Conservation (phyloP, 2,113 vertebrate species). For the Sturnira hondurensis region DNA sequence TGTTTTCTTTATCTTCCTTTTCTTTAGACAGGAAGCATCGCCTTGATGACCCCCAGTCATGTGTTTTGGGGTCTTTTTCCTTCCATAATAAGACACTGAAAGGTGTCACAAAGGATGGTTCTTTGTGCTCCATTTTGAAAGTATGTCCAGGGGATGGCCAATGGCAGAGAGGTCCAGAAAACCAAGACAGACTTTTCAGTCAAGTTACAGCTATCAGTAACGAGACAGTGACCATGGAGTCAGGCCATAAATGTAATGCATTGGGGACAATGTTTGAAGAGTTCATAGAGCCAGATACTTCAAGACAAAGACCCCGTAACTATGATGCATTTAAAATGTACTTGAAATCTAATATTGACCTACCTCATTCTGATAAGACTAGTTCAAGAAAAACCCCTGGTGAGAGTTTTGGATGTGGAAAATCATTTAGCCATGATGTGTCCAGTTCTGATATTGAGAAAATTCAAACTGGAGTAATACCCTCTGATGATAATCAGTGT, state of each 20-base stretch:
- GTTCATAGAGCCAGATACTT: neutral
- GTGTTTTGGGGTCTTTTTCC: slow-evolving; percentile 32
- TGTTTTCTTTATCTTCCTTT: slow-evolving; percentile 47
- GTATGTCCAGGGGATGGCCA: slow-evolving; percentile 27
- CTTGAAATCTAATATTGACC: neutral
- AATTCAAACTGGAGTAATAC: slow-evolving; percentile 50
- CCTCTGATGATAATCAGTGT: slow-evolving; percentile 26
- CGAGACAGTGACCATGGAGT: neutral
- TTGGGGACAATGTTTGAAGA: slow-evolving; percentile 6
- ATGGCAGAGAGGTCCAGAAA: slow-evolving; percentile 32
- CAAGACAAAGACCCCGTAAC: slow-evolving; percentile 17
- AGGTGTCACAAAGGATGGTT: slow-evolving; percentile 32
- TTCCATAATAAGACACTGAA: slow-evolving; percentile 46
- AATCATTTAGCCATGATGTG: slow-evolving; percentile 31
- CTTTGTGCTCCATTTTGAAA: slow-evolving; percentile 54
- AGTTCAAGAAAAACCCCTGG: slow-evolving; percentile 46
- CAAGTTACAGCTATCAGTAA: slow-evolving; percentile 17
- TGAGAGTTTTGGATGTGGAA: slow-evolving; percentile 36
- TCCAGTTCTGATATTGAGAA: slow-evolving; percentile 36
- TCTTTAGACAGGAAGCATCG: slow-evolving; percentile 55
- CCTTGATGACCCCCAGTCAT: slow-evolving; percentile 10
- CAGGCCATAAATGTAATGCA: neutral
- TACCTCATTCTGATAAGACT: neutral
- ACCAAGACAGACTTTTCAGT: slow-evolving; percentile 31
- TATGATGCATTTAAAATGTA: slow-evolving; percentile 23